phyloP scores from a whole-genome alignment of 92 coral and sea anemone species.

The Pocillopora meandrina region DNA sequence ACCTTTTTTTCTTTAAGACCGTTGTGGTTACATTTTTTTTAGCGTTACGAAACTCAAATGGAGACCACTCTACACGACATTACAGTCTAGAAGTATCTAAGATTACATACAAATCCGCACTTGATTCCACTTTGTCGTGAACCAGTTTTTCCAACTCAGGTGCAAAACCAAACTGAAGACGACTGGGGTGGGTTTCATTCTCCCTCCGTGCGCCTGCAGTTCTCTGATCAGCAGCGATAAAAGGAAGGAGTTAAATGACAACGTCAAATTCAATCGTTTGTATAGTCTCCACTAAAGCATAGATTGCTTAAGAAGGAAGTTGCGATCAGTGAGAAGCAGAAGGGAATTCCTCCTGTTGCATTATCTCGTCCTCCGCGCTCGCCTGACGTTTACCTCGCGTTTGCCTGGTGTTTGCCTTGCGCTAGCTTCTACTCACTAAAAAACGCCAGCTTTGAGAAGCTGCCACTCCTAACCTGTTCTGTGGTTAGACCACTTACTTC shows the following conservation, averaged over 20 bases:
- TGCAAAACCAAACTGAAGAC: constrained; percentile 88
- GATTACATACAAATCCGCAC: constrained; percentile 64
- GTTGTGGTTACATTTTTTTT: too few relatives aligned
- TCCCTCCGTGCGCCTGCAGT: constrained; percentile 26
- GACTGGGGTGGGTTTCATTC: constrained; percentile 45
- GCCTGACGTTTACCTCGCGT: too few relatives aligned
- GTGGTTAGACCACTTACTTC: neutral
- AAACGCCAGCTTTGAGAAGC: too few relatives aligned
- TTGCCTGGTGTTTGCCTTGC: too few relatives aligned
- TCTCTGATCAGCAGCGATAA: constrained; percentile 5
- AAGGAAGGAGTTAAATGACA: neutral
- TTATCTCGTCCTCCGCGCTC: too few relatives aligned
- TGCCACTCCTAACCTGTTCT: neutral
- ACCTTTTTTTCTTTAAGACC: too few relatives aligned
- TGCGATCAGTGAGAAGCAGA: too few relatives aligned
- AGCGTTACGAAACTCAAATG: neutral
- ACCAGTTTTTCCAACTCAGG: constrained; percentile 86
- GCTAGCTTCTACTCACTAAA: too few relatives aligned
- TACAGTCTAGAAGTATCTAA: too few relatives aligned
- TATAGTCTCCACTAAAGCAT: neutral
- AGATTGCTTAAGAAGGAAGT: too few relatives aligned
- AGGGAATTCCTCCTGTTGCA: too few relatives aligned
- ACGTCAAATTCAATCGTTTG: neutral
- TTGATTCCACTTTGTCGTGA: constrained; percentile 72
- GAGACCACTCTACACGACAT: neutral